Evolutionary conservation across 2,797 vertebrate species (phyloP).

Genomic region (Sparus aurata): DNA sequence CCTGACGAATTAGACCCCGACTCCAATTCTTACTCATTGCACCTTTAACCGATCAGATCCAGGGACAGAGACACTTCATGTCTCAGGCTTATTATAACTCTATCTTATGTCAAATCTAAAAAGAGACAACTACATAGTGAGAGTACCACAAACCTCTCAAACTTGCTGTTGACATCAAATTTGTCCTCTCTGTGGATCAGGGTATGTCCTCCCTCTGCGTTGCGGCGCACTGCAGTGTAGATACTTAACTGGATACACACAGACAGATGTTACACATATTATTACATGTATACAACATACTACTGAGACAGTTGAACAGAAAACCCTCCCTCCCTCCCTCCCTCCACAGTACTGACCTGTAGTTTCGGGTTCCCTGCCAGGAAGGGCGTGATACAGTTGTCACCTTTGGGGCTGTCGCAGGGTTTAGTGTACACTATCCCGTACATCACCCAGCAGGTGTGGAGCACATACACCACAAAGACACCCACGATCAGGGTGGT

Average conservation of each 20-base stretch:
- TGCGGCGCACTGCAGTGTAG: conserved; percentile 88
- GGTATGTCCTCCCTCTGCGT: conserved; percentile 92
- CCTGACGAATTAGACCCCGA: no score
- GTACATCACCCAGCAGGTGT: conserved; percentile 99
- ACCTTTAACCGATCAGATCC: background rate
- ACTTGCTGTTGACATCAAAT: conserved; percentile 92
- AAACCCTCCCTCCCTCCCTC: background rate
- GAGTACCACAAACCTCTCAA: conserved; percentile 89
- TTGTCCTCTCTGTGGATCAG: conserved; percentile 93
- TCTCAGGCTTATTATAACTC: background rate
- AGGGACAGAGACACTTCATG: background rate
- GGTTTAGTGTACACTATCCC: conserved; percentile 97
- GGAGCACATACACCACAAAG: conserved; percentile 95
- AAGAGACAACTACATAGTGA: background rate
- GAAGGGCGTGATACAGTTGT: conserved; percentile 91
- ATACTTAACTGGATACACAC: conserved; percentile 90
- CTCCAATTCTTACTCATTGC: no score
- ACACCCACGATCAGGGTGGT: conserved; percentile 94
- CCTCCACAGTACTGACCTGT: conserved; percentile 84
- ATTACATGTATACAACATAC: background rate
- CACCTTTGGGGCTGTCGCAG: conserved; percentile 82
- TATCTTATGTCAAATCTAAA: background rate
- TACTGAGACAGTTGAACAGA: background rate
- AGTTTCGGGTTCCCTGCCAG: conserved; percentile 90
- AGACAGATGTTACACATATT: background rate